Conservation (phyloP, 2,797 vertebrate species). For the Acanthornis magna region DNA sequence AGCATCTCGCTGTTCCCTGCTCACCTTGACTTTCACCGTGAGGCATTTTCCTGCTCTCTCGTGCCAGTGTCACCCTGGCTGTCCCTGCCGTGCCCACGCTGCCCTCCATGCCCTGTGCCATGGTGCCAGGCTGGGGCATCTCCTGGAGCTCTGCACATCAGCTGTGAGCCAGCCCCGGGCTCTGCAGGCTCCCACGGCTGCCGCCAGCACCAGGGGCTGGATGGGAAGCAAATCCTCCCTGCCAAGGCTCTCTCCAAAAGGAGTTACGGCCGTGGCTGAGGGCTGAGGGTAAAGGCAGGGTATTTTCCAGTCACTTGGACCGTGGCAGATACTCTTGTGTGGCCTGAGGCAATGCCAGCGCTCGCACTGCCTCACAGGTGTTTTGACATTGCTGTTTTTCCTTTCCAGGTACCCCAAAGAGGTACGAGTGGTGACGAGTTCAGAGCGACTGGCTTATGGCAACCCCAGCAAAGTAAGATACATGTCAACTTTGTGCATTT, state of each 20-base stretch:
- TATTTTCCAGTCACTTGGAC: background rate
- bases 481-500: background rate
- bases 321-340: background rate
- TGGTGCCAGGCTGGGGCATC: background rate
- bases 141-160: accelerated
- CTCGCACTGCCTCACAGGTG: background rate
- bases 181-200: background rate
- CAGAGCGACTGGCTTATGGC: background rate
- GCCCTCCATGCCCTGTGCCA: accelerated
- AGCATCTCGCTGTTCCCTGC: background rate
- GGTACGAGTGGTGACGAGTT: background rate
- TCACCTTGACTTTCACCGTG: accelerated
- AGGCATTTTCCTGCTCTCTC: background rate
- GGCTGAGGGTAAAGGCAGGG: background rate
- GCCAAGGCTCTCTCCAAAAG: constrained; percentile 19
- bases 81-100: accelerated
- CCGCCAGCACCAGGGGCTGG: background rate
- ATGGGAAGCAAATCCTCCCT: background rate
- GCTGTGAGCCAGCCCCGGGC: background rate
- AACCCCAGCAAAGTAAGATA: background rate
- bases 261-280: background rate
- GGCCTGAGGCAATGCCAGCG: background rate
- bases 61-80: background rate
- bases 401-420: background rate
- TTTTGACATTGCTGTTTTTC: background rate